Conservation (phyloP, 2,888 invertebrate species). For the Ennomos erosarius region DNA sequence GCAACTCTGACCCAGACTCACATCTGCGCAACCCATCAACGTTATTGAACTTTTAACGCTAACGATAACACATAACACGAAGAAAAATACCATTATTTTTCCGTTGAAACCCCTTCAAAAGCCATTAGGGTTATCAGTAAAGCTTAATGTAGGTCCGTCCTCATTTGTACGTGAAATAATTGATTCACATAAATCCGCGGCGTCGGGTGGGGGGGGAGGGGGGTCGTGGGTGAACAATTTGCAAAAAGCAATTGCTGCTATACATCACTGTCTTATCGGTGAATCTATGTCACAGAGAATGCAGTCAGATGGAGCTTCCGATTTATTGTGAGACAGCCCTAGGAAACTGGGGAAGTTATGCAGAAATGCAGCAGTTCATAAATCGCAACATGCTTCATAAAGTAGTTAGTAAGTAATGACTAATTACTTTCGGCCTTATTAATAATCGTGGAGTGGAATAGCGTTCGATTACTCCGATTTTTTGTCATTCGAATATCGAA, state of each 20-base stretch:
- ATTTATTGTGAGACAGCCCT: conserved; percentile 19
- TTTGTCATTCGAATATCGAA: no score
- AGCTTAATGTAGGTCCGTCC: conserved; percentile 46
- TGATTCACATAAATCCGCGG: conserved; percentile 66
- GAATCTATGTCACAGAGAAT: conserved; percentile 62
- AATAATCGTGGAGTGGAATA: no score
- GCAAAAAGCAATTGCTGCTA: conserved; percentile 75
- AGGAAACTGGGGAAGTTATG: neutral
- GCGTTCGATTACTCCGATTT: no score
- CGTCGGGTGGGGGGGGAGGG: conserved; percentile 26
- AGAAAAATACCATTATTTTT: conserved; percentile 31
- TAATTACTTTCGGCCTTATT: no score
- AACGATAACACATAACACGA: conserved; percentile 29
- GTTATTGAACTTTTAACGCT: conserved; percentile 27
- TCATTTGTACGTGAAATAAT: conserved; percentile 63
- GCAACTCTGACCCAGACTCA: neutral
- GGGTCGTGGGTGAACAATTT: conserved; percentile 68
- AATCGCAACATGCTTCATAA: no score
- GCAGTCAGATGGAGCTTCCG: conserved; percentile 18
- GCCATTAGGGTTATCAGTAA: conserved; percentile 38
- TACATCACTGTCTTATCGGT: conserved; percentile 76
- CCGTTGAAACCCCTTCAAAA: conserved; percentile 29
- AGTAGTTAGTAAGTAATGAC: no score
- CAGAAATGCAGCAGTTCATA: neutral
- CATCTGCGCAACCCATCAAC: conserved; percentile 24